phyloP scores from a whole-genome alignment of 2,113 vertebrate species.

The Platichthys flesus region DNA sequence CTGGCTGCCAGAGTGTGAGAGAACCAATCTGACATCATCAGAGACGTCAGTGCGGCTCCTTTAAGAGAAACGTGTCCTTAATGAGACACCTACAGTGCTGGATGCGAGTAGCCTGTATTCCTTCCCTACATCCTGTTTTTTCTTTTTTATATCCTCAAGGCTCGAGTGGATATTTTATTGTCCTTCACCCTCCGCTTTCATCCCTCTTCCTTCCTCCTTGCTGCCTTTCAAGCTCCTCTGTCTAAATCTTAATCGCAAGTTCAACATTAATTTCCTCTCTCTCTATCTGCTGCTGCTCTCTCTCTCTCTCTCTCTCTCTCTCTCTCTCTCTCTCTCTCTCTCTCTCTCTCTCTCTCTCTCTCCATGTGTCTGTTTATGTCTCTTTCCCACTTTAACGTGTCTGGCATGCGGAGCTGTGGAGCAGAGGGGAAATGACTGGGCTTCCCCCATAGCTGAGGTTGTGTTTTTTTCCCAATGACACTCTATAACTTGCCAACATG shows the following conservation, averaged over 20 bases:
- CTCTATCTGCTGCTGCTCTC: constrained; percentile 13
- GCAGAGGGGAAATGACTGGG: constrained; percentile 62
- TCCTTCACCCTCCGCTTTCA: constrained; percentile 13
- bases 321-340: constrained; percentile 33
- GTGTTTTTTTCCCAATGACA: constrained; percentile 48
- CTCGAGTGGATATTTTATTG: constrained; percentile 31
- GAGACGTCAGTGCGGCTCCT: constrained; percentile 15
- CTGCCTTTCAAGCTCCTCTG: constrained; percentile 36
- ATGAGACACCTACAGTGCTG: too few relatives aligned
- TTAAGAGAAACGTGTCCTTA: constrained; percentile 21
- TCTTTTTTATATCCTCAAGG: constrained; percentile 1
- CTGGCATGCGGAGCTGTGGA: constrained; percentile 44
- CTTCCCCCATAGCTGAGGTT: constrained; percentile 31
- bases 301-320: constrained; percentile 33
- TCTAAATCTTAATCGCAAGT: constrained; percentile 56
- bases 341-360: constrained; percentile 16
- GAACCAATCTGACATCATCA: constrained; percentile 15
- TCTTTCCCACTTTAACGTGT: constrained; percentile 48
- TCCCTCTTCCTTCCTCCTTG: constrained; percentile 31
- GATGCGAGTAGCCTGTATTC: not conserved
- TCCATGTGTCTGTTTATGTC: constrained; percentile 36
- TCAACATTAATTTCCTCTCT: constrained; percentile 72
- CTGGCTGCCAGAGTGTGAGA: constrained; percentile 16
- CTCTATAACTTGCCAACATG: constrained; percentile 58
- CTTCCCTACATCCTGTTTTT: constrained; percentile 11